Evolutionary conservation across 2,888 invertebrate species (phyloP), one percentile per base, ranked within the genome.

Genomic region (Carabus problematicus): DNA sequence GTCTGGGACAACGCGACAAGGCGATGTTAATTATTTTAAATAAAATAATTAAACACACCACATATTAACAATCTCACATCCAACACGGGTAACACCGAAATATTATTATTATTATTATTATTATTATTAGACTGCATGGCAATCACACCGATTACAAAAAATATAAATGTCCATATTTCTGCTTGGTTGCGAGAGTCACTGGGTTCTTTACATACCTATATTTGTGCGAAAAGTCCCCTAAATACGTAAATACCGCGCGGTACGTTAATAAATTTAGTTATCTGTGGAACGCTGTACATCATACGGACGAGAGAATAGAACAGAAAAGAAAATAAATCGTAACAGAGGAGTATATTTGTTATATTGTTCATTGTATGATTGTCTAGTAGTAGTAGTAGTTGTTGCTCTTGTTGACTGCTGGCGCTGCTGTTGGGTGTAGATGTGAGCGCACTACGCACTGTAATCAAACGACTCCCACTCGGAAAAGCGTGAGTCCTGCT

Each of bases 401-500:
- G 61, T 29, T 61, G 45, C 19, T 11, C 9, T 45, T 19, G 3
- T n/a, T 9, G 52, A 7, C 12, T 2, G 3, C 1, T 52, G 16
- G 1, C 4, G 29, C 29, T 29, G 29, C 6, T 29, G 29, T 1
- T 9, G 18, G 52, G 19, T 19, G 39, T 2, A 11, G 29, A 39
- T 40, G 56, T 29, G 45, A 56, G 64, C 60, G 45, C 64, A 64
- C 64, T 70, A 82, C 73, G 80, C 80, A 76, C 81, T 82, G 77
- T 81, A 92, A 81, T 93, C 93, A 80, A 93, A 92, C 75, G 90
- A 90, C 80, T 90, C 92, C 84, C 89, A 90, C 82, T 93, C 92
- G 72, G 92, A 92, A 81, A 90, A 91, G 75, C 92, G 87, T 71
- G 94, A 94, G 83, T 95, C 94, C 82, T 95, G 94, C 82, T 93